These are phyloP conservation scores for Sarcophaga caerulescens DNA, from an alignment of 2,888 invertebrate genomes.

Conservation along the genomic window DNA sequence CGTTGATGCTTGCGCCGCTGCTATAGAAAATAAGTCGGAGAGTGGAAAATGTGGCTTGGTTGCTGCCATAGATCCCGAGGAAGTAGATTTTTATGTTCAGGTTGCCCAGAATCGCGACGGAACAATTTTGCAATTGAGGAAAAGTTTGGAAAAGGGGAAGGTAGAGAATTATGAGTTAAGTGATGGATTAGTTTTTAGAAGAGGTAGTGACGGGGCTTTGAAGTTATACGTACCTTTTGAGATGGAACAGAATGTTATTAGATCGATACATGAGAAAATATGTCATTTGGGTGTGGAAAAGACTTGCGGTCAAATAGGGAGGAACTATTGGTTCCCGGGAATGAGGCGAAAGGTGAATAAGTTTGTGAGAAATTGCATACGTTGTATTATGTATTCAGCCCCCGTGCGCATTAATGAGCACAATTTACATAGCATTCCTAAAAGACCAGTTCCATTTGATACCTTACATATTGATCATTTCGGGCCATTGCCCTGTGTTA, in stretches of 20 bases:
- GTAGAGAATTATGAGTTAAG: constrained; percentile 13
- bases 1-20: constrained; percentile 28
- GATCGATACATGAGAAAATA: constrained; percentile 26
- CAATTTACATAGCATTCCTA: neutral
- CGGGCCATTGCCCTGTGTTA: constrained; percentile 10
- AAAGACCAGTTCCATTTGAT: constrained; percentile 8
- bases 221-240: constrained; percentile 24
- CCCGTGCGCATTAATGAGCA: neutral
- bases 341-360: neutral
- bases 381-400: constrained; percentile 13
- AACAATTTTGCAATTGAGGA: constrained; percentile 19
- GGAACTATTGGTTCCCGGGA: constrained; percentile 24
- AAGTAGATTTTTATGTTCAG: constrained; percentile 49
- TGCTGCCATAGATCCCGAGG: constrained; percentile 25
- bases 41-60: neutral
- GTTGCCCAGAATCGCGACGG: constrained; percentile 43
- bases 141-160: neutral
- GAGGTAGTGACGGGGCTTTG: neutral
- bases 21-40: neutral
- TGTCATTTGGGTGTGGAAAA: constrained; percentile 29
- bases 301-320: constrained; percentile 3
- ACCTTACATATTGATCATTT: constrained; percentile 21
- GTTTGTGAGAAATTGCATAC: constrained; percentile 16
- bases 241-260: constrained; percentile 25
- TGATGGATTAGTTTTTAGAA: constrained; percentile 8